Conservation (phyloP, 2,888 invertebrate genomes). For the Pelosia muscerda region DNA sequence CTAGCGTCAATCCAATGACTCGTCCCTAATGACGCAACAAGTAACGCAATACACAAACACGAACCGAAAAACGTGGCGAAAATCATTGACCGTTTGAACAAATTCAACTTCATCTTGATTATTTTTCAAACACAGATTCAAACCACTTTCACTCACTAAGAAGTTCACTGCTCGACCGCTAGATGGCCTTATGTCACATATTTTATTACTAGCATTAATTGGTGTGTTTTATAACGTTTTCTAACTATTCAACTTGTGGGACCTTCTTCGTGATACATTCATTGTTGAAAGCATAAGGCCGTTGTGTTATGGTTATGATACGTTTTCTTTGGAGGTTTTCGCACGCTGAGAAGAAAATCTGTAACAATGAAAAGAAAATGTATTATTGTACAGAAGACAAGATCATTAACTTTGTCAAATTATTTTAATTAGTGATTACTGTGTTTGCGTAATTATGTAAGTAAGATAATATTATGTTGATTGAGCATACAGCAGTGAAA, state of each 20-base stretch:
- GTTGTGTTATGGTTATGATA: constrained; percentile 61
- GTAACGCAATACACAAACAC: constrained; percentile 91
- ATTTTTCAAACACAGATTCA: constrained; percentile 29
- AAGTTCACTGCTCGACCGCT: constrained; percentile 61
- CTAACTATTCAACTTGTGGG: constrained; percentile 68
- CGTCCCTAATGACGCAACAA: constrained; percentile 94
- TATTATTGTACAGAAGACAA: constrained; percentile 38
- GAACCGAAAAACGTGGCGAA: constrained; percentile 94
- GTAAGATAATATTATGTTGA: constrained; percentile 5
- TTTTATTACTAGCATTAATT: constrained; percentile 51
- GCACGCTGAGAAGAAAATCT: constrained; percentile 71
- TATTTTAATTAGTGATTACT: constrained; percentile 19
- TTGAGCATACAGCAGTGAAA: constrained; percentile 3
- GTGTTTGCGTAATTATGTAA: constrained; percentile 20
- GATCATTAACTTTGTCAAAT: constrained; percentile 19
- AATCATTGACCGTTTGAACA: constrained; percentile 92
- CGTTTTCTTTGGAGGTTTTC: constrained; percentile 60
- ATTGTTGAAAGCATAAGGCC: constrained; percentile 62
- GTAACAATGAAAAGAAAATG: constrained; percentile 68
- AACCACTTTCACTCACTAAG: constrained; percentile 64
- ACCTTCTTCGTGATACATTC: constrained; percentile 56
- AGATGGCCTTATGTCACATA: constrained; percentile 81
- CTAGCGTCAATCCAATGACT: constrained; percentile 93
- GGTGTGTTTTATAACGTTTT: constrained; percentile 66
- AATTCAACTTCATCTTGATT: constrained; percentile 87